These are phyloP conservation scores for Leptoclinus maculatus DNA, from an alignment of 2,797 vertebrate species.

Conservation along the genomic window DNA sequence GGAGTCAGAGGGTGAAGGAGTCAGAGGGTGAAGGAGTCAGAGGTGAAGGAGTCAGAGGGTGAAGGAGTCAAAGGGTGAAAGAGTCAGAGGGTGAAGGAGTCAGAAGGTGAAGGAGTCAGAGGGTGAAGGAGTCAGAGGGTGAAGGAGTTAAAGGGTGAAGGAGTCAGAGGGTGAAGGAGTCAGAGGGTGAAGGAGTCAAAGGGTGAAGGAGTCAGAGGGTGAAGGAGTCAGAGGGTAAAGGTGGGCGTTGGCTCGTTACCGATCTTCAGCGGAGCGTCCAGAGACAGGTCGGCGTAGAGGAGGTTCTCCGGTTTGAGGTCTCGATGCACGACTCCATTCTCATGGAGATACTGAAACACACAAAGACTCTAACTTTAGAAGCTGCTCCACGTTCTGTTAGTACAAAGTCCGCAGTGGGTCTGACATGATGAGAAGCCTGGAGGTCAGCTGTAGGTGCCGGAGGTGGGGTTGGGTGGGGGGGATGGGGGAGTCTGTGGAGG, in stretches of 20 bases:
- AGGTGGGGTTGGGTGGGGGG: neutral
- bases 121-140: too few species aligned
- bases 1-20: too few species aligned
- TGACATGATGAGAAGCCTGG: neutral
- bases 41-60: too few species aligned
- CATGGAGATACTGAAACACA: slow-evolving; percentile 84
- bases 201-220: too few species aligned
- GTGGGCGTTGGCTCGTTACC: slow-evolving; percentile 72
- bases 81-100: too few species aligned
- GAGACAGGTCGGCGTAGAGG: slow-evolving; percentile 85
- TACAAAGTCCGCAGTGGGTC: too few species aligned
- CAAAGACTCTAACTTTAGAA: slow-evolving; percentile 6
- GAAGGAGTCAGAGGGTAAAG: neutral
- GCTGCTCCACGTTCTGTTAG: neutral
- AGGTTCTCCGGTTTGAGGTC: slow-evolving; percentile 91
- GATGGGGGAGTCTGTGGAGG: neutral
- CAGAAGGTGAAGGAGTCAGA: too few species aligned
- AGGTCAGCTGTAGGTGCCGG: neutral
- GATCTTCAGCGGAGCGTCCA: slow-evolving; percentile 88
- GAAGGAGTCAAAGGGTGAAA: too few species aligned
- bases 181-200: too few species aligned
- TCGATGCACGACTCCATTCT: slow-evolving; percentile 88
- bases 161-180: too few species aligned
- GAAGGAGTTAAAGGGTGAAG: too few species aligned
- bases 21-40: neutral